These are phyloP conservation scores for Glyphotaelius pellucidus DNA, from an alignment of 2,888 invertebrate genomes.

Conservation along the genomic window DNA sequence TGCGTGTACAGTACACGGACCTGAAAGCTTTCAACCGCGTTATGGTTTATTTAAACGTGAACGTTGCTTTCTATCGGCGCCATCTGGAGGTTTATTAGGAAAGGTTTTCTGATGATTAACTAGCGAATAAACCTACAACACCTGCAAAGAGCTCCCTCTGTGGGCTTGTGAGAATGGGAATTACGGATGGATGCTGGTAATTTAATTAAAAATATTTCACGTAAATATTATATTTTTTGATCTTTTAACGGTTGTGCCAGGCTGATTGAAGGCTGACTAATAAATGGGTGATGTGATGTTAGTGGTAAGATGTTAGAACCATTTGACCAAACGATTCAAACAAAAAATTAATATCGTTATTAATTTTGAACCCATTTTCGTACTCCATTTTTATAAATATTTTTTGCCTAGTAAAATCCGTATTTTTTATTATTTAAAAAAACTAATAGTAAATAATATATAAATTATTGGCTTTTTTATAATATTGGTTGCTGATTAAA, in stretches of 20 bases:
- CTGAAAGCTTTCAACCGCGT: background rate
- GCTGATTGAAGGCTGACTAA: background rate
- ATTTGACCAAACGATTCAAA: slow-evolving; percentile 2
- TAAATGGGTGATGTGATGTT: background rate
- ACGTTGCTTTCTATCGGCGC: background rate
- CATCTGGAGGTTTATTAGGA: background rate
- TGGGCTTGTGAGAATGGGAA: background rate
- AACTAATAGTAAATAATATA: background rate
- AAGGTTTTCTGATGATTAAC: background rate
- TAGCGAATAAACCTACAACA: background rate
- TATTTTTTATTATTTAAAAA: background rate
- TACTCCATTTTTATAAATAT: background rate
- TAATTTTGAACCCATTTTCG: background rate
- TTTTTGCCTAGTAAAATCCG: background rate
- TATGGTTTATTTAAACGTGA: background rate
- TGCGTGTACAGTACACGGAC: too few relatives aligned
- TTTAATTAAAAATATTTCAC: background rate
- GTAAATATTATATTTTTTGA: background rate
- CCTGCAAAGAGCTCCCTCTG: background rate
- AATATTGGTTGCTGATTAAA: background rate
- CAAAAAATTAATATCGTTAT: background rate
- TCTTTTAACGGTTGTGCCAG: background rate
- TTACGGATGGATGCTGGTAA: background rate
- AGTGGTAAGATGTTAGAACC: background rate
- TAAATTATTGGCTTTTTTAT: background rate